A percentile compares a stretch with the other conserved stretches of the same genome.
phyloP scores from a whole-genome alignment of 2,888 invertebrate genomes.

The Crioceris asparagi region DNA sequence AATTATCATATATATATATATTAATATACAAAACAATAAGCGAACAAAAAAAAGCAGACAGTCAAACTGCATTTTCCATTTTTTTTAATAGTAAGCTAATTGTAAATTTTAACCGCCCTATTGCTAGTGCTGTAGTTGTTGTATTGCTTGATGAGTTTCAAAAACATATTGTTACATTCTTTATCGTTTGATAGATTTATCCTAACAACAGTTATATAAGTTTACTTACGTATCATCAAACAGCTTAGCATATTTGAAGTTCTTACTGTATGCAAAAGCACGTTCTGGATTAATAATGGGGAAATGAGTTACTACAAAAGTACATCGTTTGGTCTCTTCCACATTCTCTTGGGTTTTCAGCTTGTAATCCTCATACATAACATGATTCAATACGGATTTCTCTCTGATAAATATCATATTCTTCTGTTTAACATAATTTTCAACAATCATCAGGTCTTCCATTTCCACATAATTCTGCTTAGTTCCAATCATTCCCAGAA shows the following conservation, averaged over 20 bases:
- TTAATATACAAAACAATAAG: no score
- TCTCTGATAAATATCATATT: constrained; percentile 59
- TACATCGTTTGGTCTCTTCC: constrained; percentile 55
- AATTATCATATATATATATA: no score
- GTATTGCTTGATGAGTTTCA: no score
- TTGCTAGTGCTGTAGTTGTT: no score
- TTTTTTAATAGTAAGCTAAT: no score
- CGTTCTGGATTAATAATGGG: constrained; percentile 54
- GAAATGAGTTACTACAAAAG: constrained; percentile 63
- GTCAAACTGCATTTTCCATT: no score
- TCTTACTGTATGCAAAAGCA: constrained; percentile 60
- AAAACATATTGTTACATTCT: no score
- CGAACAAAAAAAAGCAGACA: no score
- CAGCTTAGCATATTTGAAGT: constrained; percentile 47
- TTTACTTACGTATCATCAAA: constrained; percentile 60
- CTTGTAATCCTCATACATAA: constrained; percentile 61
- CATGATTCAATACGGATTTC: constrained; percentile 53
- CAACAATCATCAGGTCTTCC: constrained; percentile 35
- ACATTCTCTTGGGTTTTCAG: constrained; percentile 43
- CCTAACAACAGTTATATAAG: no score
- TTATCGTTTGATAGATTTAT: no score
- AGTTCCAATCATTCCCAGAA: constrained; percentile 11
- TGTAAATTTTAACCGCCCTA: no score
- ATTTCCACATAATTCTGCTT: constrained; percentile 8
- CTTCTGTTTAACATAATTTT: constrained; percentile 37